A percentile compares a stretch with the other conserved stretches of the same genome.
Evolutionary conservation across 1,140 invertebrate species (phyloP).

Genomic region (Drosophila aff.): DNA sequence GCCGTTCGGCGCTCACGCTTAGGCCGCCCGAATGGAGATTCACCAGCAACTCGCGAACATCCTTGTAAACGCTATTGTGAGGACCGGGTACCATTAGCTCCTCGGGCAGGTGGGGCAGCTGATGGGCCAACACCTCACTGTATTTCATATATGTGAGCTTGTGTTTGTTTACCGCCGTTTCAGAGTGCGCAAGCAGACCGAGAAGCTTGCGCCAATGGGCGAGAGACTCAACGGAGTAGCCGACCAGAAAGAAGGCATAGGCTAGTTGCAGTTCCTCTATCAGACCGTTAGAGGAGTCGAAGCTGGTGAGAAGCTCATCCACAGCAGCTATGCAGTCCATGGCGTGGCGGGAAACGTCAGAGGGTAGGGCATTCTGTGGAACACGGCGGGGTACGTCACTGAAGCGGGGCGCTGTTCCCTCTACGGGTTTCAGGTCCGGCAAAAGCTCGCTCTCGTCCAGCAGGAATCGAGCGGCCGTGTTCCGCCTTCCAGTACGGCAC

Average conservation of each 20-base stretch:
- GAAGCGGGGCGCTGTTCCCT: conserved; percentile 93
- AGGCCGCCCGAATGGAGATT: conserved; percentile 90
- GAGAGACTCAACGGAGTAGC: conserved; percentile 97
- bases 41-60: conserved; percentile 92
- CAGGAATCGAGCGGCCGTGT: conserved; percentile 53
- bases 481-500: conserved; percentile 28
- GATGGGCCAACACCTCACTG: conserved; percentile 91
- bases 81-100: conserved; percentile 95
- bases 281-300: conserved; percentile 87
- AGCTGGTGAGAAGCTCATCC: conserved; percentile 88
- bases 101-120: conserved; percentile 94
- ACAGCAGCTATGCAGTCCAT: conserved; percentile 94
- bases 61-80: conserved; percentile 95
- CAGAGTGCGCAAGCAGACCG: conserved; percentile 93
- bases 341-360: conserved; percentile 94
- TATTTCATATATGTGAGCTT: conserved; percentile 92
- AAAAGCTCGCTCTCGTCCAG: conserved; percentile 90
- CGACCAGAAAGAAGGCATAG: conserved; percentile 96
- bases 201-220: conserved; percentile 98
- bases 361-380: conserved; percentile 91
- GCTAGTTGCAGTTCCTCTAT: conserved; percentile 97
- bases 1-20: conserved; percentile 89
- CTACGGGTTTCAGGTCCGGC: conserved; percentile 92
- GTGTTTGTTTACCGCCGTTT: conserved; percentile 90
- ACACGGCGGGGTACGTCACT: conserved; percentile 91